Evolutionary conservation across 2,888 invertebrate species (phyloP).

Genomic region (Apoda limacodes): DNA sequence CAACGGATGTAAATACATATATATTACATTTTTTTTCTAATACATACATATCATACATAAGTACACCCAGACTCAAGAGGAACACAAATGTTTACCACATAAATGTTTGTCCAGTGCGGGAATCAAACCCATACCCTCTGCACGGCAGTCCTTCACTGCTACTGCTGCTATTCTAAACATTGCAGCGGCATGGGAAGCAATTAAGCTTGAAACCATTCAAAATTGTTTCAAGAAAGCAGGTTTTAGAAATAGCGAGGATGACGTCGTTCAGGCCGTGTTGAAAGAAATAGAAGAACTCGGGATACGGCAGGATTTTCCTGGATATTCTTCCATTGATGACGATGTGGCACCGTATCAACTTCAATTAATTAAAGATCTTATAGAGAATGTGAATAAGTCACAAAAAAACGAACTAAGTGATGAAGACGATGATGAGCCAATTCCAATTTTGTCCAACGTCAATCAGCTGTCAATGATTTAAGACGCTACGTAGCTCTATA

Average conservation of each 20-base stretch:
- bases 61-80: no score
- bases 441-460: conserved; percentile 18
- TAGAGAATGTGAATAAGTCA: conserved; percentile 18
- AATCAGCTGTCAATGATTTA: conserved; percentile 14
- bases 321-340: conserved; percentile 16
- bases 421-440: conserved; percentile 18
- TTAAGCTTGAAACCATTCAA: conserved; percentile 13
- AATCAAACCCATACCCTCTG: no score
- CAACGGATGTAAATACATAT: no score
- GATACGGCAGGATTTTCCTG: conserved; percentile 14
- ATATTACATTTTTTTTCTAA: no score
- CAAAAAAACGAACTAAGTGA: conserved; percentile 13
- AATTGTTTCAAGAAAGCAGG: conserved; percentile 17
- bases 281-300: conserved; percentile 14
- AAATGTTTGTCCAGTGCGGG: no score
- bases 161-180: conserved; percentile 17
- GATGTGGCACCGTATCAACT: conserved; percentile 17
- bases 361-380: conserved; percentile 12
- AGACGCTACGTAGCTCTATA: conserved; percentile 18
- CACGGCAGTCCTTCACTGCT: no score
- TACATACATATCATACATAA: no score
- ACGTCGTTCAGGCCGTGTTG: conserved; percentile 12
- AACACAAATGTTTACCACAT: no score
- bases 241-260: conserved; percentile 12
- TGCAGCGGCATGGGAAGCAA: conserved; percentile 16